Evolutionary conservation across 2,113 vertebrate species (phyloP).

Genomic region (Choloepus hoffmanni): DNA sequence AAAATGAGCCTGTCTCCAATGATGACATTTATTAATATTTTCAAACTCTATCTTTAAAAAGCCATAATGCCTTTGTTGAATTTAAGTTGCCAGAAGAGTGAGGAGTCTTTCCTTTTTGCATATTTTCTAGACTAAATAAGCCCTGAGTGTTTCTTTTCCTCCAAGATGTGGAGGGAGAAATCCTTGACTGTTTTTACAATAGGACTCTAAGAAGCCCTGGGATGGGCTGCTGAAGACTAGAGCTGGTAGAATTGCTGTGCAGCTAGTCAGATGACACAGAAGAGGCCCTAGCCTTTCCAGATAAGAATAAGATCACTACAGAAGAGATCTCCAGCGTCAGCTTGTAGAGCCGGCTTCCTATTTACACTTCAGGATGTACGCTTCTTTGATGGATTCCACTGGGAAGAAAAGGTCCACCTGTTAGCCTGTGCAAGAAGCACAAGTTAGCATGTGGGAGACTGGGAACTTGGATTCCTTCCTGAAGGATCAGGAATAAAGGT

Average conservation of each 20-base stretch:
- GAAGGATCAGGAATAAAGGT: conserved; percentile 22
- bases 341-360: neutral
- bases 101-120: neutral
- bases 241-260: neutral
- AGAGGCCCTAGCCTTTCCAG: neutral
- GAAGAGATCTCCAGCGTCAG: neutral
- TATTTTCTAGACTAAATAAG: neutral
- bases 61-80: neutral
- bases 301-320: neutral
- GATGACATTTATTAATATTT: conserved; percentile 13
- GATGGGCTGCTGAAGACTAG: neutral
- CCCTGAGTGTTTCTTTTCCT: neutral
- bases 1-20: neutral
- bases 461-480: neutral
- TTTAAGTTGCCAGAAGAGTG: neutral
- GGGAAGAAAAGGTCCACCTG: neutral
- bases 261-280: neutral
- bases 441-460: neutral
- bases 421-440: neutral
- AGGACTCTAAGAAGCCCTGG: neutral
- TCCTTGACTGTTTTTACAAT: neutral
- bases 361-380: neutral
- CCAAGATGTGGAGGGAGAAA: neutral
- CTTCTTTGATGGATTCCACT: neutral
- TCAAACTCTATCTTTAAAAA: neutral